A percentile compares a stretch with the other conserved stretches of the same genome.
phyloP scores from a whole-genome alignment of 2,888 invertebrate species.

The Zele albiditarsus region DNA sequence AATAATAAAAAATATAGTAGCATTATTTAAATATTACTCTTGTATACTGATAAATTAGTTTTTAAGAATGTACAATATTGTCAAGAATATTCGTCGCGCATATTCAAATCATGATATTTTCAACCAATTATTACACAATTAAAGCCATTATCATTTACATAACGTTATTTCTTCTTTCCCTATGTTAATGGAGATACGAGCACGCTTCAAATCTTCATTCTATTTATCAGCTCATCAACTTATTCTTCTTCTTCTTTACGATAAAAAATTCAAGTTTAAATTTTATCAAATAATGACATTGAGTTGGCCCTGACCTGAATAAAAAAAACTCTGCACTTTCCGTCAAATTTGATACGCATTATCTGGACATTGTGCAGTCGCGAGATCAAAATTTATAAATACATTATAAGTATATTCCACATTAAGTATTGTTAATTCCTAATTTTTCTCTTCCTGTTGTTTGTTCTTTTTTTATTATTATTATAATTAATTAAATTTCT shows the following conservation, averaged over 20 bases:
- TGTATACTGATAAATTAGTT: constrained; percentile 44
- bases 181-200: background rate
- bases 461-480: background rate
- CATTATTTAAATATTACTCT: constrained; percentile 48
- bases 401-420: constrained; percentile 1
- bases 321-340: background rate
- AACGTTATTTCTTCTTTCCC: constrained; percentile 8
- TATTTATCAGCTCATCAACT: background rate
- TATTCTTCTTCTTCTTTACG: background rate
- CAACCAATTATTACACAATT: constrained; percentile 5
- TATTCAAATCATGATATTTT: background rate
- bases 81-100: constrained; percentile 1
- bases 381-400: background rate
- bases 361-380: background rate
- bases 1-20: constrained; percentile 53
- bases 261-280: background rate
- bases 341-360: background rate
- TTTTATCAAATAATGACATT: background rate
- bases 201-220: too few species aligned
- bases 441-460: background rate
- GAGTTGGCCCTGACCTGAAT: background rate
- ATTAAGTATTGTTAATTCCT: background rate
- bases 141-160: constrained; percentile 33
- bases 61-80: constrained; percentile 23
- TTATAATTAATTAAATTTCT: background rate